These are phyloP conservation scores for Oopsacas minuta DNA, from an alignment of 37 sponge, comb jelly and placozoan genomes.

Conservation along the genomic window DNA sequence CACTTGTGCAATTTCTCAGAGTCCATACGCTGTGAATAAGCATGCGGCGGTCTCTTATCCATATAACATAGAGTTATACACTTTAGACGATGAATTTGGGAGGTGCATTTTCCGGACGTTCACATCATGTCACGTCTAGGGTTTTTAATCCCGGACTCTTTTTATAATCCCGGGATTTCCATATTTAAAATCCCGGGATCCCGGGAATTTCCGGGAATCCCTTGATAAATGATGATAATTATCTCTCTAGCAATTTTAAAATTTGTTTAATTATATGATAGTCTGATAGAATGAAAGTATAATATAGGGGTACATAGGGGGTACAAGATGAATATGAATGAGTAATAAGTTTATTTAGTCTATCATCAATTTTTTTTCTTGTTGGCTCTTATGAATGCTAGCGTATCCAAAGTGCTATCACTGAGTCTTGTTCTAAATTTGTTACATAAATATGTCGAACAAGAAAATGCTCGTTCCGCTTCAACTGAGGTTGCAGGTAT, in stretches of 20 bases:
- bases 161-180: conserved; percentile 20
- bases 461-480: background rate
- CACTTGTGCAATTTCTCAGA: too few species aligned
- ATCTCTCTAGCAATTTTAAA: conserved; percentile 2
- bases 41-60: too few species aligned
- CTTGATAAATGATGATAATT: background rate
- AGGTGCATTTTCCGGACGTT: too few species aligned
- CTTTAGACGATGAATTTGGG: too few species aligned
- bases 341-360: background rate
- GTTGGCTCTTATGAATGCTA: background rate
- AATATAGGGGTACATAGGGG: too few species aligned
- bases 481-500: too few species aligned
- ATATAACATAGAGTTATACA: too few species aligned
- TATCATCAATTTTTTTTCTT: background rate
- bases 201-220: conserved; percentile 18
- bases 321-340: conserved; percentile 7
- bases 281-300: conserved; percentile 14
- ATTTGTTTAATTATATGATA: conserved; percentile 14
- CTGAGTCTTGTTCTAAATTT: conserved; percentile 13
- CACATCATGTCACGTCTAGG: too few species aligned
- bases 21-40: too few species aligned
- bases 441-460: conserved; percentile 18
- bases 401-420: conserved; percentile 19
- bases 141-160: conserved; percentile 14
- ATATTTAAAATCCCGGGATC: background rate